Base-by-base conservation (phyloP, 1,140 invertebrate species). In the Pogonomyrmex barbatus region DNA sequence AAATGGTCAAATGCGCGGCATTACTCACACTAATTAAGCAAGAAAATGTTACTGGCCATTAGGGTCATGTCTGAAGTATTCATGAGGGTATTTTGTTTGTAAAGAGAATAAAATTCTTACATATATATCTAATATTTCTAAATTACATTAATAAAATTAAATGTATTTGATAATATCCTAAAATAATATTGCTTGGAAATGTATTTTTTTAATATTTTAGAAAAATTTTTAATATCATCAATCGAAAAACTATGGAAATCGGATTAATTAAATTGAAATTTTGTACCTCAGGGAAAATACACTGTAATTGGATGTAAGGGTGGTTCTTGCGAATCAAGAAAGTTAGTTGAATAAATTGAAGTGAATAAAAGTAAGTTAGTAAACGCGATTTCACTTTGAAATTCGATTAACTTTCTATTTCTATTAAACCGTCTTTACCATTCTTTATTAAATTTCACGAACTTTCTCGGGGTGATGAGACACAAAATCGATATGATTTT, bases 11-110 rank as follows among this genome's bases (percentile, higher is more conserved):
- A 76, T 68, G 60, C 42, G 39, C 24, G 50, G 36, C 68, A 82
- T 87, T 87, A 70, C 45, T 71, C 83, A 67, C 75, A 42, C 63
- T 75, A 85, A 77, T 65, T 75, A 85, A 65, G 73, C 60, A 77
- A 85, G 75, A 78, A 77, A 85, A 56, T 33, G 24, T 60, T 30
- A 50, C 47, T 52, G 17, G 33, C 52, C 47, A 50, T 84, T 65
- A 65, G 63, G 14, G 9, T 77, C 12, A 30, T 47, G 39, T 42
- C 36, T 24, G 24, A 47, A 79, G 65, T 65, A 65, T 79, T 79
- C 12, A 14, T 14, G 4, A 65, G 24, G 12, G 0, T 65, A 52
- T 50, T 63, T 17, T 58, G 39, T 62, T 1, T 9, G 33, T 10
- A 10, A 60, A 33, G 24, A 52, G 0, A 39, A 77, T 45, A 10